phyloP scores from a whole-genome alignment of 2,113 vertebrate species.

The Gambusia holbrooki region DNA sequence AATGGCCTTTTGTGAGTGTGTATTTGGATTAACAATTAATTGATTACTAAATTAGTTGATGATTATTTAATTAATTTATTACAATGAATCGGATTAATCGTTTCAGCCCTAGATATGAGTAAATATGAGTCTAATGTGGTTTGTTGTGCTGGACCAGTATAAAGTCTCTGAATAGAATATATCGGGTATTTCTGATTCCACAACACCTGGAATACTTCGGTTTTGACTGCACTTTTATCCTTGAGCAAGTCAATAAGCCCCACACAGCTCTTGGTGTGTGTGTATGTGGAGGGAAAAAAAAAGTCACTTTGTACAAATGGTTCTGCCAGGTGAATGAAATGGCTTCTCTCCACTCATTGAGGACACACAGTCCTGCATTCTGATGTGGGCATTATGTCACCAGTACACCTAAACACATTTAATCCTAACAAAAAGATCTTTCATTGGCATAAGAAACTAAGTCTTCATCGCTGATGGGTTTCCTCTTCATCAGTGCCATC shows the following conservation, averaged over 20 bases:
- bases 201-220: neutral
- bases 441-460: slow-evolving; percentile 4
- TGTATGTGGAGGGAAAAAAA: neutral
- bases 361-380: slow-evolving; percentile 27
- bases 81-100: too few species aligned
- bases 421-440: slow-evolving; percentile 26
- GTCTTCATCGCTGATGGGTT: neutral
- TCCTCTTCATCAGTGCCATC: neutral
- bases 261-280: slow-evolving; percentile 15
- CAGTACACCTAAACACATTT: slow-evolving; percentile 14
- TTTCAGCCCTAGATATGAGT: too few species aligned
- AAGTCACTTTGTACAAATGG: slow-evolving; percentile 25
- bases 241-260: slow-evolving; percentile 31
- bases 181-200: neutral
- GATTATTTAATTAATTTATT: too few species aligned
- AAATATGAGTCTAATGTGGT: too few species aligned
- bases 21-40: too few species aligned
- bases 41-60: too few species aligned
- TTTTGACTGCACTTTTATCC: slow-evolving; percentile 6
- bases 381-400: slow-evolving; percentile 35
- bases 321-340: slow-evolving; percentile 57
- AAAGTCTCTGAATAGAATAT: neutral
- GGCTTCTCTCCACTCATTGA: slow-evolving; percentile 29
- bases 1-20: too few species aligned
- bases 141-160: neutral